A percentile compares a stretch with the other conserved stretches of the same genome.
These are phyloP conservation scores for Pyralis farinalis DNA, from an alignment of 2,888 invertebrate genomes.

Conservation along the genomic window DNA sequence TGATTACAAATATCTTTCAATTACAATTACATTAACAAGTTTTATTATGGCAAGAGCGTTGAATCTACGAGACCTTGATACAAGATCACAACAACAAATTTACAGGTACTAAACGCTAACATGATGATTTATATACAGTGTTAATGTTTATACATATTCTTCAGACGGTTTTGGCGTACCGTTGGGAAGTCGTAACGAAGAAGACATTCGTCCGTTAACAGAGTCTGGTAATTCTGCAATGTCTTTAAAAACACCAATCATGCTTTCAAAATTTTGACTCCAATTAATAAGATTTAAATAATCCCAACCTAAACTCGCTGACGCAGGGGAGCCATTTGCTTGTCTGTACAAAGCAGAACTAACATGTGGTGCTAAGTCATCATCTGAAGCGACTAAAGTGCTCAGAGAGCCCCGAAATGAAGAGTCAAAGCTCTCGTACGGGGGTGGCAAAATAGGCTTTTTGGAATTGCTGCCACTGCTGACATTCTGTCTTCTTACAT, in stretches of 20 bases:
- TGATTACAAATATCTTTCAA: constrained; percentile 8
- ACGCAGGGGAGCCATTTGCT: constrained; percentile 88
- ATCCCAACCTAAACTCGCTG: constrained; percentile 94
- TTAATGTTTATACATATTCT: constrained; percentile 87
- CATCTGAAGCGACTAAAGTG: constrained; percentile 96
- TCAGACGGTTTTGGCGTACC: constrained; percentile 93
- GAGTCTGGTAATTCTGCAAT: constrained; percentile 96
- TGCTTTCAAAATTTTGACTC: constrained; percentile 97
- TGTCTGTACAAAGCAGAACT: constrained; percentile 90
- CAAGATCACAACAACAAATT: constrained; percentile 65
- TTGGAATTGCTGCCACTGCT: constrained; percentile 76
- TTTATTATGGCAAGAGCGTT: constrained; percentile 66
- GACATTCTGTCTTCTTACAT: constrained; percentile 80
- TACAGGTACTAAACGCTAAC: constrained; percentile 48
- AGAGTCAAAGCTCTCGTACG: constrained; percentile 95
- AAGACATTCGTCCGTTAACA: constrained; percentile 86
- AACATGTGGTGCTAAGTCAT: constrained; percentile 91
- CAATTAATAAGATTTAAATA: constrained; percentile 95
- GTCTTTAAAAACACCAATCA: constrained; percentile 97
- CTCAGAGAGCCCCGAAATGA: constrained; percentile 96
- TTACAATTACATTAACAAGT: constrained; percentile 46
- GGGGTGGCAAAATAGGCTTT: constrained; percentile 87
- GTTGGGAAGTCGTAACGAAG: constrained; percentile 87
- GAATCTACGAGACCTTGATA: constrained; percentile 70
- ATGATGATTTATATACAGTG: constrained; percentile 27